Base-by-base conservation (phyloP, 2,888 invertebrate genomes). In the Cataglyphis livida region DNA sequence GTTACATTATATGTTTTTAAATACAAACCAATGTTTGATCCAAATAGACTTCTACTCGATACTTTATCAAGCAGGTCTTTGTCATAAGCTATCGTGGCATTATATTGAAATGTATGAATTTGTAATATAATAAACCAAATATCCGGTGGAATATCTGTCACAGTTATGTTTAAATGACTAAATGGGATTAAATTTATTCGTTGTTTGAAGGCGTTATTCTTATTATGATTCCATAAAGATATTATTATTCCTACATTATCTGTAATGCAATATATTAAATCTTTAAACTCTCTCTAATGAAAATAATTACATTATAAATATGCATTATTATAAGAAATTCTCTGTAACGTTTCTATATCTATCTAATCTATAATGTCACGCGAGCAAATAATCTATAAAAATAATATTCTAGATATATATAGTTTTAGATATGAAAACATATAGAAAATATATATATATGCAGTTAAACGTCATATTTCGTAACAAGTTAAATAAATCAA, bases 11-110 rank as follows among this genome's bases (percentile, higher is more conserved):
- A 21, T 15, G 94, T 86, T 62, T 93, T 90, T 66, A 95, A 88
- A 35, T 95, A 93, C 66, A 97, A 93, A 10, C 97, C 97, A 61
- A 97, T 87, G 93, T 97, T 97, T 1, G 95, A 96, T 0, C 97
- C 97, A 18, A 90, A 95, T 3, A 96, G 93, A 82, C 91, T 93
- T 18, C 93, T 94, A n/a, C 94, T 93, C 0, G 87, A 86, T 18
- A 84, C 88, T 38, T 84, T 82, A 71, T 81, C 66, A n/a, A 66
- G 38, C 25, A 68, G n/a, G 10, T 64, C 51, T 68, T 84, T 93
- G 83, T 95, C 93, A 84, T 95, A 96, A 35, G 96, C 96, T 54
- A 97, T 90, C 0, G 95, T 95, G 0, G 97, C 92, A 92, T 96
- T 96, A 82, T 95, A 93, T 18, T 95, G 88, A 86, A 96, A 96